Evolutionary conservation across 1,140 invertebrate species (phyloP).

Genomic region (Cydia amplana): DNA sequence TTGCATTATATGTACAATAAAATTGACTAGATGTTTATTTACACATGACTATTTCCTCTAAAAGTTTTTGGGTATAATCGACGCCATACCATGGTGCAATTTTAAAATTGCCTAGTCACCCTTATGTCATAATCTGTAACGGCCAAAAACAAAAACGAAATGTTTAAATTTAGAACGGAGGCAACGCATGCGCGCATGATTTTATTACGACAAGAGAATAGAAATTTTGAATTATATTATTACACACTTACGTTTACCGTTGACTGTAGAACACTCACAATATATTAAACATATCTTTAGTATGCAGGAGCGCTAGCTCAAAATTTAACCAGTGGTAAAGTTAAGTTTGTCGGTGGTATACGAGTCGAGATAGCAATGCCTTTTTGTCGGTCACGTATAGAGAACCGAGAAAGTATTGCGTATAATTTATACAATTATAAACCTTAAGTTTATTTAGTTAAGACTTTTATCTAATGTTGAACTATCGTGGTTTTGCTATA

Average conservation of each 20-base stretch:
- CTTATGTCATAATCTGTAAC: conserved; percentile 3
- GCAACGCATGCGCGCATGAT: conserved; percentile 66
- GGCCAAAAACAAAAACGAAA: conserved; percentile 38
- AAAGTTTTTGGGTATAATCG: not conserved
- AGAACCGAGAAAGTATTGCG: conserved; percentile 35
- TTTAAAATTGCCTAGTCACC: not conserved
- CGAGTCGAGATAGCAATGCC: conserved; percentile 54
- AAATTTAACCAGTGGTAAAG: not conserved
- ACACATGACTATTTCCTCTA: not conserved
- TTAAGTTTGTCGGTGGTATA: conserved; percentile 34
- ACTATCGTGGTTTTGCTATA: not conserved
- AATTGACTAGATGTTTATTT: not conserved
- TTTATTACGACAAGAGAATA: conserved; percentile 75
- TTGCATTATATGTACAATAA: not conserved
- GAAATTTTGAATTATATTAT: conserved; percentile 65
- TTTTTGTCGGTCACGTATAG: conserved; percentile 70
- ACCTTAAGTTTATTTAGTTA: not conserved
- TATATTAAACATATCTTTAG: not conserved
- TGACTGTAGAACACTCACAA: not conserved
- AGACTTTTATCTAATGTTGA: not conserved
- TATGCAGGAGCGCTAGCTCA: not conserved
- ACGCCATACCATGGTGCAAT: not conserved
- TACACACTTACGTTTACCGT: conserved; percentile 8
- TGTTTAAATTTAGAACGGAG: conserved; percentile 51
- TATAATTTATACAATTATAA: not conserved